A percentile compares a stretch with the other conserved stretches of the same genome.
Evolutionary conservation across 2,888 invertebrate species (phyloP).

Genomic region (Pristionchus fissidentatus): DNA sequence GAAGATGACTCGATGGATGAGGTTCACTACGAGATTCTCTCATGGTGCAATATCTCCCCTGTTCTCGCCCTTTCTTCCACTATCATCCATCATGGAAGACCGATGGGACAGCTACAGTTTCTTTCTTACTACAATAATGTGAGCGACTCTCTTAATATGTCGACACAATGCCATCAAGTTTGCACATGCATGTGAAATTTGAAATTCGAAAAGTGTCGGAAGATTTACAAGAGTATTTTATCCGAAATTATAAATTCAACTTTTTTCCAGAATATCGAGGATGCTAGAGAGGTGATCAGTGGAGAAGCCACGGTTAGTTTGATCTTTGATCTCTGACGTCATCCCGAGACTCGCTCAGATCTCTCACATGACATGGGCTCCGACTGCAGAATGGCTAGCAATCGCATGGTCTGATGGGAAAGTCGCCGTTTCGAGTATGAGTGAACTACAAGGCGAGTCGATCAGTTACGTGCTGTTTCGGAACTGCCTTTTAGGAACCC

Average conservation of each 20-base stretch:
- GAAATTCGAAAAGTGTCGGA: too few species aligned
- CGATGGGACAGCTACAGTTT: constrained; percentile 3
- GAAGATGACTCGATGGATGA: not conserved
- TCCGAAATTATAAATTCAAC: not conserved
- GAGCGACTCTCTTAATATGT: not conserved
- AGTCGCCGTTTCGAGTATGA: not conserved
- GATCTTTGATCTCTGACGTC: not conserved
- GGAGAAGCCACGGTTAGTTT: not conserved
- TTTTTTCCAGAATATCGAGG: not conserved
- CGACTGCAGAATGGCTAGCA: constrained; percentile 60
- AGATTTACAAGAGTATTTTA: too few species aligned
- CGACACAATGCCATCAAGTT: too few species aligned
- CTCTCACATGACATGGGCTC: constrained; percentile 65
- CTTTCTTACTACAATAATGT: constrained; percentile 25
- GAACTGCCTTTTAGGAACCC: too few species aligned
- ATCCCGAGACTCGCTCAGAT: constrained; percentile 32
- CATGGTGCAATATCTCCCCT: constrained; percentile 45
- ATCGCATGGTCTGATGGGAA: constrained; percentile 69
- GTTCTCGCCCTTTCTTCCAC: constrained; percentile 45
- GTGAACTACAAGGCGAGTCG: not conserved
- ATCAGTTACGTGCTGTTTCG: not conserved
- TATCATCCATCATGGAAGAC: constrained; percentile 33
- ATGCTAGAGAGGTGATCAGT: not conserved
- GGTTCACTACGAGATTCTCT: constrained; percentile 40
- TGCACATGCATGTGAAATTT: too few species aligned